Evolutionary conservation across 2,888 invertebrate species (phyloP), one percentile per base, ranked within the genome.

Genomic region (Ganaspis brasiliensis): DNA sequence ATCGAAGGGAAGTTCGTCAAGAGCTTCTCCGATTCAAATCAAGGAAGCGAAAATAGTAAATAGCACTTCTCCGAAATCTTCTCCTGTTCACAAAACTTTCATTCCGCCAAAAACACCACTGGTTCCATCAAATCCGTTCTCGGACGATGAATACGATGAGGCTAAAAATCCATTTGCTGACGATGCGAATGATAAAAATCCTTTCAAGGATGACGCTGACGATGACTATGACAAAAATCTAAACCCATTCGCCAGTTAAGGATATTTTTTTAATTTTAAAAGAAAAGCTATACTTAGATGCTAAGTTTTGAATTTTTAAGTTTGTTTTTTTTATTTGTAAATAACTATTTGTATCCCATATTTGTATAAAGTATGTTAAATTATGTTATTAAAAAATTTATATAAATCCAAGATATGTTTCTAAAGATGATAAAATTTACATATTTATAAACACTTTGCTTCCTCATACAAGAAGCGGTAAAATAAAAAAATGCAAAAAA

Each of bases 161-260:
- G 83, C 92, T 0, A 94, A 94, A 84, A 95, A 95, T 90, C 95
- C 95, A 0, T 95, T 95, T 86, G 93, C 89, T 37, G 89, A 92
- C 87, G 94, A 92, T 55, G 93, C 93, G 59, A 92, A 93, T 1
- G 92, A 90, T 19, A 94, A 94, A 86, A 94, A 95, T 9, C 94
- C 94, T 83, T 88, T 90, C 63, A 93, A 85, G n/a, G 83, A 84
- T 16, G 86, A 87, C 24, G 94, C 95, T 86, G 96, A 96, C 86
- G 96, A 93, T 80, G 95, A 96, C 88, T 96, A 96, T 88, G 96
- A 96, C 91, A 95, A 94, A 84, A 95, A 95, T 91, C 92, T 95
- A 73, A 96, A 96, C 91, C 96, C 96, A 1, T 96, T 96, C 89
- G 92, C 93, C 31, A 89, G 83, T 76, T 87, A 84, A 84, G 82